Evolutionary conservation across 2,113 vertebrate species (phyloP).

Genomic region (Calidris pygmaea): DNA sequence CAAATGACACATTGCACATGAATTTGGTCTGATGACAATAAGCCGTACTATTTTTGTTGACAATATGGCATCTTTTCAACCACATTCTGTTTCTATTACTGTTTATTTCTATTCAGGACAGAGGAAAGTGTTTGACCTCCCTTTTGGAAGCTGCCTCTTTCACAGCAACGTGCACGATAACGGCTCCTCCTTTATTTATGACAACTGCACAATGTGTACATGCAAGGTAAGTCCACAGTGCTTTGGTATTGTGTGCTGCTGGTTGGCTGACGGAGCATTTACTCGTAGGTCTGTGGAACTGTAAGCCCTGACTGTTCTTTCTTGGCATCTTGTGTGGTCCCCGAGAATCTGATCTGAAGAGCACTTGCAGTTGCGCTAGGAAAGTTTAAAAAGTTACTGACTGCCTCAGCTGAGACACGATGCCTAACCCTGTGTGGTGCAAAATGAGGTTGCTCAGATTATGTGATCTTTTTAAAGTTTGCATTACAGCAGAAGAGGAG

Average conservation of each 20-base stretch:
- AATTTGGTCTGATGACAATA: constrained; percentile 42
- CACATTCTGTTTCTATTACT: constrained; percentile 25
- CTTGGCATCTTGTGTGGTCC: constrained; percentile 31
- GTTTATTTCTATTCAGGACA: constrained; percentile 81
- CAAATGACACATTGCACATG: background rate
- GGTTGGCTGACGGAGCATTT: background rate
- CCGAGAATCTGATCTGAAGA: background rate
- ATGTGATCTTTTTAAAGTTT: background rate
- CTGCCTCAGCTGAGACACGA: background rate
- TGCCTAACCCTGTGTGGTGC: background rate
- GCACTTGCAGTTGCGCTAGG: background rate
- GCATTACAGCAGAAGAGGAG: background rate
- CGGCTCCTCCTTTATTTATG: constrained; percentile 83
- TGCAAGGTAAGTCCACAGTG: constrained; percentile 80
- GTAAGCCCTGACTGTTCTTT: background rate
- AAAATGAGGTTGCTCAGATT: background rate
- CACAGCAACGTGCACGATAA: constrained; percentile 95
- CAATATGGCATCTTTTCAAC: background rate
- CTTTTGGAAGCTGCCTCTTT: constrained; percentile 93
- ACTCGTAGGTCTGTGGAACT: background rate
- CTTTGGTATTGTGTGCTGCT: background rate
- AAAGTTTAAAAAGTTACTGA: background rate
- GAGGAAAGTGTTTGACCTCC: constrained; percentile 96
- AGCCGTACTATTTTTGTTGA: constrained; percentile 25
- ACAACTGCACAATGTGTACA: constrained; percentile 91